Conservation (phyloP, 2,888 invertebrate species). For the Leucoptera coffeella region DNA sequence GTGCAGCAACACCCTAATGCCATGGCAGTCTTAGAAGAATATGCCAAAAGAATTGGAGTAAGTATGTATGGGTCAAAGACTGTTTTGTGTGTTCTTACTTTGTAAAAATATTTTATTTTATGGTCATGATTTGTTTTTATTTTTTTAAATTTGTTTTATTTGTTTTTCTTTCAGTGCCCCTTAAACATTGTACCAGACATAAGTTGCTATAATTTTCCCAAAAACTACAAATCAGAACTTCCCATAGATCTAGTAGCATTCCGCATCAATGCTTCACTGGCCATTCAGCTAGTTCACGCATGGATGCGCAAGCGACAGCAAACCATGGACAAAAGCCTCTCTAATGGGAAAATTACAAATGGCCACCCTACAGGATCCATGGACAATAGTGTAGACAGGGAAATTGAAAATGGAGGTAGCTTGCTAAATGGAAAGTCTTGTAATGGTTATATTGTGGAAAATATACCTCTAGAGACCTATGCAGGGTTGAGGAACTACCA, state of each 20-base stretch:
- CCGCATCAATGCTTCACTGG: slow-evolving; percentile 75
- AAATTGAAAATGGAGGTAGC: too few relatives aligned
- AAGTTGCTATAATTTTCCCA: slow-evolving; percentile 48
- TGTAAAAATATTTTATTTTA: too few relatives aligned
- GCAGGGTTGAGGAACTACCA: slow-evolving; percentile 58
- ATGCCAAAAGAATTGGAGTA: too few relatives aligned
- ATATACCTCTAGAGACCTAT: slow-evolving; percentile 30
- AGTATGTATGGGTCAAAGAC: too few relatives aligned
- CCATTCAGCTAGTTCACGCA: slow-evolving; percentile 73
- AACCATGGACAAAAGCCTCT: too few relatives aligned
- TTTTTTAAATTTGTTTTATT: too few relatives aligned
- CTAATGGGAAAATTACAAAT: too few relatives aligned
- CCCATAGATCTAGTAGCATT: slow-evolving; percentile 55
- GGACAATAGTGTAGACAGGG: too few relatives aligned
- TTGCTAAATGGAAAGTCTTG: not conserved
- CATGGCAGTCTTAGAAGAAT: slow-evolving; percentile 61
- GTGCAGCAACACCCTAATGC: slow-evolving; percentile 59
- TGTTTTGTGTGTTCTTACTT: too few relatives aligned
- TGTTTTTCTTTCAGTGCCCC: slow-evolving; percentile 54
- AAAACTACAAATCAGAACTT: slow-evolving; percentile 19
- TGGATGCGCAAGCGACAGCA: too few relatives aligned
- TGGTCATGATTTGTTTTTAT: too few relatives aligned
- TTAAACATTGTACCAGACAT: slow-evolving; percentile 58
- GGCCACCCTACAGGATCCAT: too few relatives aligned
- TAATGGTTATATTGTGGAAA: slow-evolving; percentile 7